A percentile compares a stretch with the other conserved stretches of the same genome.
These are phyloP conservation scores for Stegophylla sp. DNA, from an alignment of 2,888 invertebrate genomes.

Conservation along the genomic window DNA sequence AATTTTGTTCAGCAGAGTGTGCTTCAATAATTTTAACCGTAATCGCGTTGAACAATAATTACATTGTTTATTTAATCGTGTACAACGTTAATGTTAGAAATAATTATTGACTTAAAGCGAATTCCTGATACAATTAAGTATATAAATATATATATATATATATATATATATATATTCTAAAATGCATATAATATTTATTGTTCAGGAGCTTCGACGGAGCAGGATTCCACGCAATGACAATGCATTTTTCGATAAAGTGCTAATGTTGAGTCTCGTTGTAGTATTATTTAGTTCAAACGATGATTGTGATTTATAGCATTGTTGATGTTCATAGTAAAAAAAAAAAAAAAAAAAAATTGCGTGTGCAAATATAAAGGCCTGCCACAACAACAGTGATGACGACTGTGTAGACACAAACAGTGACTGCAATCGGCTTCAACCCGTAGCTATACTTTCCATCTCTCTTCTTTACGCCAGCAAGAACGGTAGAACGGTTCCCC, in stretches of 20 bases:
- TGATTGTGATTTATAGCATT: conserved; percentile 15
- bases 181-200: too few relatives aligned
- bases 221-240: too few relatives aligned
- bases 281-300: conserved; percentile 6
- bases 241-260: too few relatives aligned
- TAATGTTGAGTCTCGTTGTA: too few relatives aligned
- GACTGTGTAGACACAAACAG: neutral
- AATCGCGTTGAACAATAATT: neutral
- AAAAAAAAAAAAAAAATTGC: conserved; percentile 3
- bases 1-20: neutral
- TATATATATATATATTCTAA: too few relatives aligned
- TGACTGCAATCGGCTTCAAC: neutral
- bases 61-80: too few relatives aligned
- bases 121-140: too few relatives aligned
- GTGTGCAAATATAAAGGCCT: conserved; percentile 5
- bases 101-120: too few relatives aligned
- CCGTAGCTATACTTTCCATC: neutral
- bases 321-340: neutral
- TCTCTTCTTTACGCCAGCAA: neutral
- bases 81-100: too few relatives aligned
- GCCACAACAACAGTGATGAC: neutral
- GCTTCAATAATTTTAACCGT: neutral
- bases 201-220: too few relatives aligned
- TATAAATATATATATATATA: too few relatives aligned
- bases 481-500: conserved; percentile 11